Percentiles rank a stretch among this genome's conserved stretches.
These are phyloP conservation scores for Calosoma granatense DNA, from an alignment of 1,140 invertebrate genomes.

Conservation along the genomic window DNA sequence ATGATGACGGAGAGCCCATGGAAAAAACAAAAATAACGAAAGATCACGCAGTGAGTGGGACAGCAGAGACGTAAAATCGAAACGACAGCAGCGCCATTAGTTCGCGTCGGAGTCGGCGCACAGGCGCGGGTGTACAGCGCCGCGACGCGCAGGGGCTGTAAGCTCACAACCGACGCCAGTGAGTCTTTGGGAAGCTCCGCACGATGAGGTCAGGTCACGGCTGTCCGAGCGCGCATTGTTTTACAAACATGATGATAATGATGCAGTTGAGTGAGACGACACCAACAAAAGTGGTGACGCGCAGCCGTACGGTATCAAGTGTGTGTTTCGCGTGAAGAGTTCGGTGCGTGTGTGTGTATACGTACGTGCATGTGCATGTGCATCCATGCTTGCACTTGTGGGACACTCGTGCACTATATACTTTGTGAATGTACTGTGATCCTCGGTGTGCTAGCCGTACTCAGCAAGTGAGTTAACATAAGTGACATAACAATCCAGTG, in stretches of 20 bases:
- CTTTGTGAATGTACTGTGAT: too few relatives aligned
- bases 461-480: too few relatives aligned
- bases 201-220: background rate
- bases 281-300: too few relatives aligned
- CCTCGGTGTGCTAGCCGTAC: too few relatives aligned
- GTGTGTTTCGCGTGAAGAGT: too few relatives aligned
- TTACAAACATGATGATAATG: background rate
- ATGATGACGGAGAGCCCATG: background rate
- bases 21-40: slow-evolving; percentile 3
- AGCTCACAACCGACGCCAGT: slow-evolving; percentile 1
- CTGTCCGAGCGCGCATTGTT: background rate
- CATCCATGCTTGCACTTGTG: too few relatives aligned
- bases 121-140: background rate
- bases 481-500: too few relatives aligned
- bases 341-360: background rate
- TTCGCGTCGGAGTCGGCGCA: background rate
- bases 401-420: too few relatives aligned
- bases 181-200: background rate
- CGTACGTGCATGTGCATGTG: too few relatives aligned
- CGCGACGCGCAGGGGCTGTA: background rate
- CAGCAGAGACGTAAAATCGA: slow-evolving; percentile 6
- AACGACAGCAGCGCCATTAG: slow-evolving; percentile 5
- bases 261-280: background rate
- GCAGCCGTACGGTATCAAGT: background rate
- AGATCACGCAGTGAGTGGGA: background rate